Evolutionary conservation across 2,888 invertebrate species (phyloP), one percentile per base, ranked within the genome.

Genomic region (Lypha dubia): DNA sequence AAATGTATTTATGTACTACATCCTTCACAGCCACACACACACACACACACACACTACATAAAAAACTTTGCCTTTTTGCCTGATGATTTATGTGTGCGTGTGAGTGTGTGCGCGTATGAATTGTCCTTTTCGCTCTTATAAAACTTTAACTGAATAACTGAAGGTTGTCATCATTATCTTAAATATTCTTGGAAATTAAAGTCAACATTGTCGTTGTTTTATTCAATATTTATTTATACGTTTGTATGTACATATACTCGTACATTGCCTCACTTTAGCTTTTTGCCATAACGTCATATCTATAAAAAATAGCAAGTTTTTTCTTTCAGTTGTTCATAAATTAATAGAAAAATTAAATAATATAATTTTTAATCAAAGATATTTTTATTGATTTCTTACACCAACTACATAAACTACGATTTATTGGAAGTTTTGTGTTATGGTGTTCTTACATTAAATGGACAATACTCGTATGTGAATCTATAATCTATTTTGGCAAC

Each of bases 201-300:
- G 53, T 77, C 73, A 79, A 73, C 71, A 62, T 60, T 71, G 71
- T 62, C 71, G 73, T 62, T 60, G 68, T 62, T 65, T 71, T 15
- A 35, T 22, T 77, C 9, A 62, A 17, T 13, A 28, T 17, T 28
- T 13, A 28, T 17, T 28, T 11, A 44, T 46, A 13, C 20, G 6
- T 13, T 35, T 58, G 20, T 44, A 5, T 3, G n/a, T 44, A 44
- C 38, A 38, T 38, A 28, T 28, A n/a, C n/a, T n/a, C n/a, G n/a
- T n/a, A n/a, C n/a, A n/a, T n/a, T n/a, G n/a, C n/a, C n/a, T n/a
- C n/a, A n/a, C n/a, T 5, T 28, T 28, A 28, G 28, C 28, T 28
- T 28, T 28, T 28, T 5, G 28, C 28, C 2, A 28, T 28, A 5
- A 28, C 28, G 28, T 28, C 28, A 28, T 28, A 28, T 5, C 28